Conservation (phyloP, 2,113 vertebrate genomes). For the Gopherus evgoodei region DNA sequence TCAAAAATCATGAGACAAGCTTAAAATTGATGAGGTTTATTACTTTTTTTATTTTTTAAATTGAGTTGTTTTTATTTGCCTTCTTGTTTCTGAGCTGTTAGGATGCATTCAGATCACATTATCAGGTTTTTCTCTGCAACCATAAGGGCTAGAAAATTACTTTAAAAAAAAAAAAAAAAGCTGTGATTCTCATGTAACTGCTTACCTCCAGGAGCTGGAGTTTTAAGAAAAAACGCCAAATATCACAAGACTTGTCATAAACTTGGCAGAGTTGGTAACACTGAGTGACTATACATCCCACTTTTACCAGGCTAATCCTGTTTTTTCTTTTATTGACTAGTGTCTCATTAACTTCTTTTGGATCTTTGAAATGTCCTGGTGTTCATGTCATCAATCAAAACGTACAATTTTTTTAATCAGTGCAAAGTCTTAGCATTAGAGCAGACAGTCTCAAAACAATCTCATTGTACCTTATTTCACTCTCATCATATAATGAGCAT, state of each 20-base stretch:
- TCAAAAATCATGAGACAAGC: not conserved
- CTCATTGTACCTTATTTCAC: slow-evolving; percentile 25
- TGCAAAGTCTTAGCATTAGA: slow-evolving; percentile 39
- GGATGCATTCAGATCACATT: not conserved
- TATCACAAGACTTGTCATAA: not conserved
- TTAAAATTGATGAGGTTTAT: not conserved
- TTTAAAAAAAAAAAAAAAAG: not conserved
- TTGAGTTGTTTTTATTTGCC: not conserved
- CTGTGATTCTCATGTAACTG: not conserved
- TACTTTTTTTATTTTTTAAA: not conserved
- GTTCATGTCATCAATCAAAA: slow-evolving; percentile 41
- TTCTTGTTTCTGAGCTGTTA: not conserved
- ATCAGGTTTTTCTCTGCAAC: not conserved
- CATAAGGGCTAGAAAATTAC: not conserved
- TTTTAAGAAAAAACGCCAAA: not conserved
- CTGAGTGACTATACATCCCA: not conserved
- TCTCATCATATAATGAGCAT: slow-evolving; percentile 63
- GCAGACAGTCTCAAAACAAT: too few relatives aligned
- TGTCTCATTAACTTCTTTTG: slow-evolving; percentile 50
- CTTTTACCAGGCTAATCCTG: slow-evolving; percentile 1
- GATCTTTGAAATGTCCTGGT: slow-evolving; percentile 42
- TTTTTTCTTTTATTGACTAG: not conserved
- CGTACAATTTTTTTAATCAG: slow-evolving; percentile 63
- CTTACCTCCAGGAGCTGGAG: slow-evolving; percentile 2
- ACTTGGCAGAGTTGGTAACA: not conserved